Base-by-base conservation (phyloP, 2,888 invertebrate genomes). In the Drosophila mulleri region DNA sequence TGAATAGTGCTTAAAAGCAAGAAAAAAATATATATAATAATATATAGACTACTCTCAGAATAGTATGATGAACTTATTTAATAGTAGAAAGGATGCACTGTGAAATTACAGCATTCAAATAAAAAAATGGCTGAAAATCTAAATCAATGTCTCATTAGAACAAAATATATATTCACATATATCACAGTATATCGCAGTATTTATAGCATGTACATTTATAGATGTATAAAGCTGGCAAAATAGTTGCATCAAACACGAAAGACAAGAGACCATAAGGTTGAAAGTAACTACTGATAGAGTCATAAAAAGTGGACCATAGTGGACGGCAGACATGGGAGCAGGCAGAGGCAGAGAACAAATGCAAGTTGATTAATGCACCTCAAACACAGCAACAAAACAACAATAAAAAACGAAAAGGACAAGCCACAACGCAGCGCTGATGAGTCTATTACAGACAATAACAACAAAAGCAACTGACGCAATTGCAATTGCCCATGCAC, bases 301-400 rank as follows among this genome's bases (percentile, higher is more conserved):
- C 85, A 80, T 82, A 82, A 84, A 79, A 87, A 70, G 69, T 20
- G 53, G 70, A 66, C 35, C 48, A 47, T 45, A 63, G 44, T 53
- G 69, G 70, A 44, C 39, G 42, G 7, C 20, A n/a, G 53, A 35
- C 41, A 18, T 3, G 2, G 47, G 57, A 29, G 47, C 52, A 29
- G 47, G 45, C 67, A 7, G 66, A 29, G 47, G 45, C 67, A 7
- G 66, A 60, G 48, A 75, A 67, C 69, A 83, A 87, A 71, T 81
- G 82, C 72, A 87, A 73, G 57, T 88, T 88, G 87, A 84, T 84
- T 86, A 88, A 88, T 74, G 83, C 84, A 88, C 72, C 70, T 75
- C 56, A 67, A 82, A 67, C 61, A 82, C 76, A 82, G 61, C 61
- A 69, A 48, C 58, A 69, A 65, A 41, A 61, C 44, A 57, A 52